Base-by-base conservation (phyloP, 2,797 vertebrate species). In the Dendrocincla tyrannina region DNA sequence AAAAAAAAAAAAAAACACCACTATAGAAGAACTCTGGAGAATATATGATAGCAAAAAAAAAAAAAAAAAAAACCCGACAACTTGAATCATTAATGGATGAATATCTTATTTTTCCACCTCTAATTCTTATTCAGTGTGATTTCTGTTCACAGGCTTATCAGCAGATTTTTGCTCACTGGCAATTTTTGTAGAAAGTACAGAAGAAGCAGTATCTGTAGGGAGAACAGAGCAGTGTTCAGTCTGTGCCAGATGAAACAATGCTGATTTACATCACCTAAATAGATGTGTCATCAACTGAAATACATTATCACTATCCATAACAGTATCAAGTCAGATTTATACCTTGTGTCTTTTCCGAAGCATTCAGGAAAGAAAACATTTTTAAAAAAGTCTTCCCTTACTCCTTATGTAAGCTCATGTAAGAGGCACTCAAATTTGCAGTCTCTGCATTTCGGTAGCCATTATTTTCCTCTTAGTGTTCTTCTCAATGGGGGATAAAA, bases 361-460 rank as follows among this genome's bases (percentile, higher is more conserved):
- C 17, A 3, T 33, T 80, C 18, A 47, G 14, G 27, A 92, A 91
- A 82, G 0, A 88, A 78, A 58, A 27, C 14, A 5, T 2, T 19
- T 33, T 3, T 0, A 9, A 42, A 67, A 47, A 52, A 6, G 2
- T 32, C 11, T 37, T 79, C 27, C 23, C 25, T 68, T 89, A 67
- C 17, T 92, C 13, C 17, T 63, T 62, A 78, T 0, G 0, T 33
- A n/a, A 77, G 7, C 3, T 16, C 10, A 18, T 6, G 1, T 32
- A 78, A 91, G 9, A 73, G 7, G 44, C n/a, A 53, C 24, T 58
- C 53, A 53, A 22, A 88, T 56, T 20, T 83, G 23, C 18, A 63
- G 15, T 28, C 32, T 62, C 42, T 73, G 27, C 7, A 3, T 68
- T 77, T 67, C 9, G 13, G 12, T 10, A 56, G 42, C 37, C 27